Evolutionary conservation across 1,140 invertebrate species (phyloP).

Genomic region (Nephila pilipes): DNA sequence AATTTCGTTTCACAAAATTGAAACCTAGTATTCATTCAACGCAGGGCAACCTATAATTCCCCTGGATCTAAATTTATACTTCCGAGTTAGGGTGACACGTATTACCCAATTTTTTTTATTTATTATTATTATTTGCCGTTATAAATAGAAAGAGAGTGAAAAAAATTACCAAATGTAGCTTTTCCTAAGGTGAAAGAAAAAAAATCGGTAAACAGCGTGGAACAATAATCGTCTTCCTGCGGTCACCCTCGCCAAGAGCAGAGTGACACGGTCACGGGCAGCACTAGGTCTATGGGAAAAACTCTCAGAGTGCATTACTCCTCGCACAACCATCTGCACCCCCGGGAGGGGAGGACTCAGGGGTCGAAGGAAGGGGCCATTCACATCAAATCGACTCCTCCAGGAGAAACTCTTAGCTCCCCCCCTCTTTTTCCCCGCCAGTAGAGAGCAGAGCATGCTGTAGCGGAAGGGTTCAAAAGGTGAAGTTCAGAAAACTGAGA

Average conservation of each 20-base stretch:
- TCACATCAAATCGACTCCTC: background rate
- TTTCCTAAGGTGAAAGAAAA: background rate
- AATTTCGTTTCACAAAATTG: too few relatives aligned
- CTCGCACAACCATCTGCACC: conserved; percentile 40
- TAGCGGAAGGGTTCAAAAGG: background rate
- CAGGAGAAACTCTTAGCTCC: background rate
- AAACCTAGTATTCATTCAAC: too few relatives aligned
- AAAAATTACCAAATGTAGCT: background rate
- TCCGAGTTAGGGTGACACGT: too few relatives aligned
- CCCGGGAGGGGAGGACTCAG: background rate
- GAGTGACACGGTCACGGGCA: conserved; percentile 67
- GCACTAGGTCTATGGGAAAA: conserved; percentile 71
- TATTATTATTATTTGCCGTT: too few relatives aligned
- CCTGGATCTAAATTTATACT: too few relatives aligned
- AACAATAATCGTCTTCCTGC: conserved; percentile 29
- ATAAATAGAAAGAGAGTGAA: background rate
- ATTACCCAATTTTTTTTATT: too few relatives aligned
- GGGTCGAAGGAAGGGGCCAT: background rate
- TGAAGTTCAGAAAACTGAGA: conserved; percentile 17
- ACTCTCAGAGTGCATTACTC: background rate
- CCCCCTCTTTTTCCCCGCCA: too few relatives aligned
- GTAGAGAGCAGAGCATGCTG: background rate
- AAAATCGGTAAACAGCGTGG: background rate
- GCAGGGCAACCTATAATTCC: too few relatives aligned
- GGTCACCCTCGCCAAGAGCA: conserved; percentile 24